Conservation (phyloP, 2,888 invertebrate genomes). For the Hirtodrosophila confusa region DNA sequence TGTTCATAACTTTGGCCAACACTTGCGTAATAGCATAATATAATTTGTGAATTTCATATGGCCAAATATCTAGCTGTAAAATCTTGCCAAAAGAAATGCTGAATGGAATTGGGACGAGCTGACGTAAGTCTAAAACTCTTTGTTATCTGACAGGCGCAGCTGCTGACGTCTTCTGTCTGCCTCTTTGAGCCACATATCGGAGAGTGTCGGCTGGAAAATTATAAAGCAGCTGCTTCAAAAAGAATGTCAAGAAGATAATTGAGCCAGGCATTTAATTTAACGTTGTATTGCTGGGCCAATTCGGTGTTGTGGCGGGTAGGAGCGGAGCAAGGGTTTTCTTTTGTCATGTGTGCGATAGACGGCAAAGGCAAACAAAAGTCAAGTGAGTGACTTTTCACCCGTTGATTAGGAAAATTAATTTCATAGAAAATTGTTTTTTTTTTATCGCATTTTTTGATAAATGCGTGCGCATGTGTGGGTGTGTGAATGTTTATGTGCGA, state of each 20-base stretch:
- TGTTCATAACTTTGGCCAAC: slow-evolving; percentile 52
- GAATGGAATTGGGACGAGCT: slow-evolving; percentile 44
- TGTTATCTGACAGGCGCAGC: slow-evolving; percentile 74
- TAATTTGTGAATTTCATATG: slow-evolving; percentile 34
- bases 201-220: slow-evolving; percentile 35
- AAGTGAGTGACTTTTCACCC: slow-evolving; percentile 66
- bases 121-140: slow-evolving; percentile 51
- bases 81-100: slow-evolving; percentile 55
- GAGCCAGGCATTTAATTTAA: slow-evolving; percentile 66
- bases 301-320: neutral
- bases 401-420: slow-evolving; percentile 74
- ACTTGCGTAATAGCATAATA: slow-evolving; percentile 45
- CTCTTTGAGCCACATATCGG: slow-evolving; percentile 37
- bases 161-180: slow-evolving; percentile 43
- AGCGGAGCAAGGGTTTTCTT: neutral
- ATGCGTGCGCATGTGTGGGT: slow-evolving; percentile 10
- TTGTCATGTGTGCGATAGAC: slow-evolving; percentile 48
- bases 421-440: slow-evolving; percentile 60
- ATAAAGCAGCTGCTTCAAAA: slow-evolving; percentile 55
- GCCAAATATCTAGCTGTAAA: slow-evolving; percentile 48
- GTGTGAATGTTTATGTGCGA: slow-evolving; percentile 3
- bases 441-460: slow-evolving; percentile 34
- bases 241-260: slow-evolving; percentile 73
- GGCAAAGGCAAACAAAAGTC: slow-evolving; percentile 60
- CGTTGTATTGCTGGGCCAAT: slow-evolving; percentile 5